Evolutionary conservation across 2,113 vertebrate genomes (phyloP).

Genomic region (Erythrolamprus reginae): DNA sequence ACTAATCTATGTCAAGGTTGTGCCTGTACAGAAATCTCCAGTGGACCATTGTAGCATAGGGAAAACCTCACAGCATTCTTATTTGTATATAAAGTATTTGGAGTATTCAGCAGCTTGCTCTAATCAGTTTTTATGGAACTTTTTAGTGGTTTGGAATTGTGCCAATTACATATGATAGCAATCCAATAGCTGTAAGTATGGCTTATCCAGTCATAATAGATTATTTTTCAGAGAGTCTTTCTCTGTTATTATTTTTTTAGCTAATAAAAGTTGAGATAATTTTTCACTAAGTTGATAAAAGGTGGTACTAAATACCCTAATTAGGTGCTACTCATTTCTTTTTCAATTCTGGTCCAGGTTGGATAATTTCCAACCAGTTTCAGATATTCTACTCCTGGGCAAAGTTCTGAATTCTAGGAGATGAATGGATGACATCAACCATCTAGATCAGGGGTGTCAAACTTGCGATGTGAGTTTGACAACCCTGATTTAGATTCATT

Average conservation of each 20-base stretch:
- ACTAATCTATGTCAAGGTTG: not conserved
- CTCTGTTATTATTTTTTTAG: not conserved
- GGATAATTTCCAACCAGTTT: not conserved
- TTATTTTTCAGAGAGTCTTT: not conserved
- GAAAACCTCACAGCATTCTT: not conserved
- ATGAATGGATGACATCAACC: not conserved
- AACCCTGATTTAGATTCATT: not conserved
- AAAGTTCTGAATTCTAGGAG: not conserved
- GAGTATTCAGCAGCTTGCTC: not conserved
- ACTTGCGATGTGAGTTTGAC: too few species aligned
- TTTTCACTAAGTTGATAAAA: not conserved
- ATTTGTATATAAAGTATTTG: not conserved
- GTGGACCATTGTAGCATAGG: not conserved
- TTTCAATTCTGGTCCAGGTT: not conserved
- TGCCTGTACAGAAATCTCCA: not conserved
- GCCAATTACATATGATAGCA: not conserved
- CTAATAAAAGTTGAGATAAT: not conserved
- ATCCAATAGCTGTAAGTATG: not conserved
- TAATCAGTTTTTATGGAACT: not conserved
- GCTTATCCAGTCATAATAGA: not conserved
- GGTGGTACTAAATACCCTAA: not conserved
- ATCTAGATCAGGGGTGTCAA: too few species aligned
- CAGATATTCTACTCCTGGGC: not conserved
- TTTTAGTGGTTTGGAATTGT: not conserved
- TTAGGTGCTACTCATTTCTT: not conserved